Conservation (phyloP, 1,140 invertebrate genomes). For the Macrotrachela quadricornifera region DNA sequence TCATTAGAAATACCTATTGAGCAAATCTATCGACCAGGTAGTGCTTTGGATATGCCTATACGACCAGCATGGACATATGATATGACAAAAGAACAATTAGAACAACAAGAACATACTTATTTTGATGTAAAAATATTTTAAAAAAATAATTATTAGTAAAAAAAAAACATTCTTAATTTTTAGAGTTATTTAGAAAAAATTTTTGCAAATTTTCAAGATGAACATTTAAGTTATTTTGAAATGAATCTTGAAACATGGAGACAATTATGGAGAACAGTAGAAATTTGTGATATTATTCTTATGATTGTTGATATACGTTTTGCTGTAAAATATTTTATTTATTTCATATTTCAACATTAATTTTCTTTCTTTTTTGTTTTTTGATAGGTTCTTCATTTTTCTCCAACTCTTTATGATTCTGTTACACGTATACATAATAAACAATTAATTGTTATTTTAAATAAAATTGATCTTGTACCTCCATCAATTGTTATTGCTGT, state of each 20-base stretch:
- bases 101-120: slow-evolving; percentile 34
- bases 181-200: slow-evolving; percentile 41
- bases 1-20: slow-evolving; percentile 44
- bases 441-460: slow-evolving; percentile 61
- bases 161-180: slow-evolving; percentile 9
- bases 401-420: slow-evolving; percentile 62
- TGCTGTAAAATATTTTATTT: slow-evolving; percentile 36
- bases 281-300: slow-evolving; percentile 65
- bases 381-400: slow-evolving; percentile 45
- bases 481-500: slow-evolving; percentile 59
- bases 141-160: slow-evolving; percentile 11
- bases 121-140: slow-evolving; percentile 19
- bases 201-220: slow-evolving; percentile 28
- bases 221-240: slow-evolving; percentile 52
- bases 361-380: slow-evolving; percentile 1
- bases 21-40: slow-evolving; percentile 45
- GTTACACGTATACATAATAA: slow-evolving; percentile 50
- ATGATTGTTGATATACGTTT: slow-evolving; percentile 62
- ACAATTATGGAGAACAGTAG: slow-evolving; percentile 68
- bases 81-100: slow-evolving; percentile 46
- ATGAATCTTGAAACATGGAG: slow-evolving; percentile 77
- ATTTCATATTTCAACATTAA: not conserved
- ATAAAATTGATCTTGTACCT: slow-evolving; percentile 73
- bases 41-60: slow-evolving; percentile 49
- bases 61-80: slow-evolving; percentile 55